These are phyloP conservation scores for Heterodera filipjevi DNA, from an alignment of 2,888 invertebrate species.

Conservation along the genomic window DNA sequence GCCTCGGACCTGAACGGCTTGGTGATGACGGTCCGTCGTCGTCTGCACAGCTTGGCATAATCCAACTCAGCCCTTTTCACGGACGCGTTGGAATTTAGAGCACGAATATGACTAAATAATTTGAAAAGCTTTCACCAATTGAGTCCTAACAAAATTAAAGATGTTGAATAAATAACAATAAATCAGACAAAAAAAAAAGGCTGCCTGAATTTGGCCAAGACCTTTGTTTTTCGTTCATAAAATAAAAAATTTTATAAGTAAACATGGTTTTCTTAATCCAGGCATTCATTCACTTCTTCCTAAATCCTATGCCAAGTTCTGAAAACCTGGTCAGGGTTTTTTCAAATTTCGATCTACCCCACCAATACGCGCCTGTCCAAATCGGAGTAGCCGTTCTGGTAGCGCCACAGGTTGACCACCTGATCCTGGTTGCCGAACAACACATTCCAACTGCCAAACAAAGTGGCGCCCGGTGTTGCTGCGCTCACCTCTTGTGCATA, in stretches of 20 bases:
- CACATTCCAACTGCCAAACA: slow-evolving; percentile 94
- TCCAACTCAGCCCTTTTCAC: slow-evolving; percentile 56
- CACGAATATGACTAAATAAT: slow-evolving; percentile 46
- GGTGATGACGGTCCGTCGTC: slow-evolving; percentile 75
- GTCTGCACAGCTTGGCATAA: slow-evolving; percentile 70
- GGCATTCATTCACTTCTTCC: too few species aligned
- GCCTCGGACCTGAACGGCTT: slow-evolving; percentile 75
- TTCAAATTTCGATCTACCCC: neutral
- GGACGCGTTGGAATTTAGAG: slow-evolving; percentile 41
- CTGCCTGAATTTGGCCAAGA: too few species aligned
- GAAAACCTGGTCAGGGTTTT: too few species aligned
- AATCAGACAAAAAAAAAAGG: too few species aligned
- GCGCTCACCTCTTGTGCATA: slow-evolving; percentile 47
- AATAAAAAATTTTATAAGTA: too few species aligned
- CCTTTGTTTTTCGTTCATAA: too few species aligned
- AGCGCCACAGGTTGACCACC: slow-evolving; percentile 90
- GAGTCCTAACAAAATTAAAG: neutral
- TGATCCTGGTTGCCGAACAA: slow-evolving; percentile 93
- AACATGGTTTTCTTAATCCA: too few species aligned
- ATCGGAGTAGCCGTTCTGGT: slow-evolving; percentile 79
- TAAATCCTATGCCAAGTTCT: too few species aligned
- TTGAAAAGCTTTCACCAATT: too few species aligned
- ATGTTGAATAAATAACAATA: too few species aligned
- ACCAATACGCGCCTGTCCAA: slow-evolving; percentile 68
- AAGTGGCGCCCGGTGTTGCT: slow-evolving; percentile 67